These are phyloP conservation scores for Cheilosia vulpina DNA, from an alignment of 2,888 invertebrate species.

Conservation along the genomic window DNA sequence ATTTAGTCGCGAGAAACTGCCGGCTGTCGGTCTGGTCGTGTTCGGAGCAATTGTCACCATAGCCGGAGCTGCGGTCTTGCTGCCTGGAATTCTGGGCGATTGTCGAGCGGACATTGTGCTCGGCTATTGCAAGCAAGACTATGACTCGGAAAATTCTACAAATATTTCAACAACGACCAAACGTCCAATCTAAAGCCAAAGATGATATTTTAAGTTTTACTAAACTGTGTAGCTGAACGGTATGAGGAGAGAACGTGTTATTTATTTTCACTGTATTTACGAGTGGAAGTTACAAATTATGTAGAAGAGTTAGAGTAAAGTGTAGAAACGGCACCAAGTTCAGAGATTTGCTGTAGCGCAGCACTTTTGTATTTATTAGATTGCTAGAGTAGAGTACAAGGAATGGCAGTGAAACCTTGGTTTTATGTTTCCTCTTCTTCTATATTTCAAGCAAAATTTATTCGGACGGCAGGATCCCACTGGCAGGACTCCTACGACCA, in stretches of 20 bases:
- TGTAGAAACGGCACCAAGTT: constrained; percentile 57
- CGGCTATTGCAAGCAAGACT: constrained; percentile 82
- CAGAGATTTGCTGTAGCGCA: constrained; percentile 46
- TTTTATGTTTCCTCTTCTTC: no score
- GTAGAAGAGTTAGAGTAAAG: constrained; percentile 12
- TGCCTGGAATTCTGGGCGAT: constrained; percentile 82
- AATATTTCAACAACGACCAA: constrained; percentile 67
- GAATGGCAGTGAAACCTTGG: not conserved
- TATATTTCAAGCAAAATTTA: no score
- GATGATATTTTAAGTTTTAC: constrained; percentile 31
- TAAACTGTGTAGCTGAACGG: constrained; percentile 20
- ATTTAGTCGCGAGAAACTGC: constrained; percentile 87
- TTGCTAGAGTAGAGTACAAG: constrained; percentile 22
- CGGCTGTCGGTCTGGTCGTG: constrained; percentile 88
- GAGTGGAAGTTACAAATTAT: not conserved
- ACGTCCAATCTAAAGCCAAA: constrained; percentile 73
- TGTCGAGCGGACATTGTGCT: constrained; percentile 83
- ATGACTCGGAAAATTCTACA: constrained; percentile 54
- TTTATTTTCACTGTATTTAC: constrained; percentile 57
- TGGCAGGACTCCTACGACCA: no score
- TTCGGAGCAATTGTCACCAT: constrained; percentile 86
- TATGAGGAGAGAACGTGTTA: constrained; percentile 32
- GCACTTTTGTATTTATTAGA: constrained; percentile 32
- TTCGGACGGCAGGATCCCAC: no score
- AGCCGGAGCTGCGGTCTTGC: constrained; percentile 81